These are phyloP conservation scores for Tricholaema leucomelas DNA, from an alignment of 2,113 vertebrate species.

Conservation along the genomic window DNA sequence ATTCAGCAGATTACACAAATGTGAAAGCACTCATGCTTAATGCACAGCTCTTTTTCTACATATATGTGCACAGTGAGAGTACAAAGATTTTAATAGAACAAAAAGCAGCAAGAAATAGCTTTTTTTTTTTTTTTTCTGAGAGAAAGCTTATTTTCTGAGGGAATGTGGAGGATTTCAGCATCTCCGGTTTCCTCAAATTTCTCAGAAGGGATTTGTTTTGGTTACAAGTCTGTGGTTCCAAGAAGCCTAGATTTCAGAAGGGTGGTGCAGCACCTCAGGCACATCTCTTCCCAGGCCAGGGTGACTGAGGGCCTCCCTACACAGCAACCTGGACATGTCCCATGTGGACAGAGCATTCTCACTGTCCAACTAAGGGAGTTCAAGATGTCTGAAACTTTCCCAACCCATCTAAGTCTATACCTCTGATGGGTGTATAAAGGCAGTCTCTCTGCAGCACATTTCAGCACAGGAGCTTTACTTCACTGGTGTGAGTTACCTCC, in stretches of 20 bases:
- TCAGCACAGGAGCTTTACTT: background rate
- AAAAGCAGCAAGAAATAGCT: background rate
- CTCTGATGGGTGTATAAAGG: background rate
- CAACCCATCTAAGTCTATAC: background rate
- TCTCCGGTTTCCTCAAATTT: background rate
- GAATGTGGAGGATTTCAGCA: background rate
- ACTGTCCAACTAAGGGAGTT: background rate
- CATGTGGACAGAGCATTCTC: fast-evolving
- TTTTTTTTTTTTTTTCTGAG: background rate
- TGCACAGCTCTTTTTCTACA: background rate
- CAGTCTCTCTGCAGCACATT: fast-evolving
- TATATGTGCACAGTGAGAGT: background rate
- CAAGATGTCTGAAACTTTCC: background rate
- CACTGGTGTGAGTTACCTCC: background rate
- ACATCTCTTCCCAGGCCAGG: background rate
- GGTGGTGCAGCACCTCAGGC: background rate
- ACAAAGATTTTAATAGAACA: background rate
- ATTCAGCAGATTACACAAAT: conserved; percentile 17
- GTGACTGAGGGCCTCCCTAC: background rate
- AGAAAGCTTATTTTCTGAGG: background rate
- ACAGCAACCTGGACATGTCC: background rate
- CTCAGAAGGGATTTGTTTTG: background rate
- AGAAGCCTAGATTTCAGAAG: background rate
- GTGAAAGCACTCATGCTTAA: background rate
- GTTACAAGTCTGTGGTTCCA: background rate